Base-by-base conservation (phyloP, 2,888 invertebrate genomes). In the Aphrophora alni region DNA sequence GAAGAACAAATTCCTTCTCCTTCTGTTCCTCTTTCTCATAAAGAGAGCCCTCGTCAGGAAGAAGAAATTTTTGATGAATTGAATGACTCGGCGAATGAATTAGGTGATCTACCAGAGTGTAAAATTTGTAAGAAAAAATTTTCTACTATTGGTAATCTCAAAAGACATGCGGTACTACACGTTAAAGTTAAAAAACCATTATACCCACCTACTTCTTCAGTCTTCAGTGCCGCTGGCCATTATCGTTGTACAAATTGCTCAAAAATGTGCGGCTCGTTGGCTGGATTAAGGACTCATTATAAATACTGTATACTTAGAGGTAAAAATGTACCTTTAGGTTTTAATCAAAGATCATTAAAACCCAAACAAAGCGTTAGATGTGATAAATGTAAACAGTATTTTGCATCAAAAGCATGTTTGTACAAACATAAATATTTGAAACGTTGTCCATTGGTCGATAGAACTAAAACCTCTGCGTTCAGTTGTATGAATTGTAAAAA, bases 121-220 rank as follows among this genome's bases (percentile, higher is more conserved):
- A 69, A 75, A n/a, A 77, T 73, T 51, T 83, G 83, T 38, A 77
- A 74, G 24, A 82, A 80, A 75, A 76, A 68, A 28, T 82, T 78
- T 79, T 51, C 81, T 4, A 79, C 79, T 21, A 51, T 76, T 14
- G 76, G 73, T 17, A 75, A 80, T 27, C 69, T 83, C 12, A 81
- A 80, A 27, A 82, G 80, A 73, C 83, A 83, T 33, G 75, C 33
- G 24, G 27, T 74, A 4, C 38, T 73, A 28, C 78, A 78, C 27
- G 51, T 72, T 4, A 71, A 28, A 78, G 51, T 73, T 25, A 51
- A 59, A 10, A 59, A 59, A 59, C 59, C 59, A 4, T 21, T 59
- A 2, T 59, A 59, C 21, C 59, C 59, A 0, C 10, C 59, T 59
- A 21, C 59, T n/a, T 59, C 21, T 3, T 21, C 59, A 8, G 21